Evolutionary conservation across 2,113 vertebrate genomes (phyloP).

Genomic region (Talpa occidentalis): DNA sequence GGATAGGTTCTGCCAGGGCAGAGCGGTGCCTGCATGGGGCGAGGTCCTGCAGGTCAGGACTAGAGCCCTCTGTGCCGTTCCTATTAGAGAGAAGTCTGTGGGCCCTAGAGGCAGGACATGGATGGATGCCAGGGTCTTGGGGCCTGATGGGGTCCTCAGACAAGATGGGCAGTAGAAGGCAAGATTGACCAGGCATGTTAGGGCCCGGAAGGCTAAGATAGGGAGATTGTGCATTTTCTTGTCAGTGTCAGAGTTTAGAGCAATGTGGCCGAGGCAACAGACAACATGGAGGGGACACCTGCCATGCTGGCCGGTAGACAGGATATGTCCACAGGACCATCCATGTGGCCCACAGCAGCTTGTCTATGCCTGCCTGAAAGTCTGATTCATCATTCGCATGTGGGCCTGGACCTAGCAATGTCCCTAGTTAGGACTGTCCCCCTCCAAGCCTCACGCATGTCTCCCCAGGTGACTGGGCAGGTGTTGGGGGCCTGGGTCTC

Average conservation of each 20-base stretch:
- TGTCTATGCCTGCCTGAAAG: too few species aligned
- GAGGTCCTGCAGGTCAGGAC: too few species aligned
- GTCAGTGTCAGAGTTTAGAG: not conserved
- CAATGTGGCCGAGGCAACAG: not conserved
- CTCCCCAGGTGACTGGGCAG: not conserved
- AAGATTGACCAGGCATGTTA: not conserved
- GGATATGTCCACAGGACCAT: fast-evolving
- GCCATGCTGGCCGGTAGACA: too few species aligned
- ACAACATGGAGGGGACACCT: not conserved
- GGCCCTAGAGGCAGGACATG: not conserved
- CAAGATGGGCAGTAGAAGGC: not conserved
- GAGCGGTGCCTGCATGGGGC: not conserved
- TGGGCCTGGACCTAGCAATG: too few species aligned
- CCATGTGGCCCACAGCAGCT: not conserved
- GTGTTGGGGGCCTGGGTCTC: not conserved
- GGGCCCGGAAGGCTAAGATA: too few species aligned
- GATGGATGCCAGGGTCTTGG: not conserved
- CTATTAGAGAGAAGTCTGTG: too few species aligned
- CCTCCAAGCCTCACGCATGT: not conserved
- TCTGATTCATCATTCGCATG: too few species aligned
- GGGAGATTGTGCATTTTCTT: slow-evolving; percentile 6
- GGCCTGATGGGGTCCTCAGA: not conserved
- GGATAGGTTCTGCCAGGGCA: not conserved
- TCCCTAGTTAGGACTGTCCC: not conserved
- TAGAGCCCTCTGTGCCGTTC: too few species aligned